These are phyloP conservation scores for Scolopax mira DNA, from an alignment of 2,113 vertebrate genomes.

Conservation along the genomic window DNA sequence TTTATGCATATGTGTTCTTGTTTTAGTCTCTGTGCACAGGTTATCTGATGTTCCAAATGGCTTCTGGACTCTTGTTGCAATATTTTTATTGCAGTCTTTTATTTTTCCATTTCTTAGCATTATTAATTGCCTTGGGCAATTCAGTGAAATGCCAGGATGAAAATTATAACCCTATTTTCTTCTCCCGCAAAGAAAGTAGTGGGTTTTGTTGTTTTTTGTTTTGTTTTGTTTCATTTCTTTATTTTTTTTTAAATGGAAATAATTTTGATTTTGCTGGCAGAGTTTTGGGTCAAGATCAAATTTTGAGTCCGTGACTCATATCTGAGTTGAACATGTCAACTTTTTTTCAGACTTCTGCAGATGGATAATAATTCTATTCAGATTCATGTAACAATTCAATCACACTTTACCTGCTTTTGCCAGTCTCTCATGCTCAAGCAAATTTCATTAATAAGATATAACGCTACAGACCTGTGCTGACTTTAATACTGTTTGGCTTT, in stretches of 20 bases:
- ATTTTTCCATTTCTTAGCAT: not conserved
- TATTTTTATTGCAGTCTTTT: not conserved
- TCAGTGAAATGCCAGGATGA: not conserved
- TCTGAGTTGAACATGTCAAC: not conserved
- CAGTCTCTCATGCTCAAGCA: not conserved
- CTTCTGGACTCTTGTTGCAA: not conserved
- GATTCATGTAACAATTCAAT: not conserved
- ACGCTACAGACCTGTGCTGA: not conserved
- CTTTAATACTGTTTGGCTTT: not conserved
- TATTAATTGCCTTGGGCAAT: not conserved
- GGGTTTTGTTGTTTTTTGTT: not conserved
- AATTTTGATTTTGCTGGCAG: not conserved
- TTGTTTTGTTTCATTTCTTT: not conserved
- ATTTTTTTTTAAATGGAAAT: not conserved
- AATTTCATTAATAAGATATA: not conserved
- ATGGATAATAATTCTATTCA: not conserved
- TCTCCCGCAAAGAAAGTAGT: not conserved
- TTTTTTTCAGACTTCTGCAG: not conserved
- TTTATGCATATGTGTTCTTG: not conserved
- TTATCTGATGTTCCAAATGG: not conserved
- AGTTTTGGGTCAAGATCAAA: not conserved
- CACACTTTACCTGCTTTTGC: not conserved
- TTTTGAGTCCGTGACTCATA: not conserved
- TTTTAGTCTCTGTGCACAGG: not conserved
- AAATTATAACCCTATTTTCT: not conserved